Percentiles rank a stretch among this genome's conserved stretches.
Conservation (phyloP, 2,797 vertebrate species). For the Mormyrus hasselquistii region DNA sequence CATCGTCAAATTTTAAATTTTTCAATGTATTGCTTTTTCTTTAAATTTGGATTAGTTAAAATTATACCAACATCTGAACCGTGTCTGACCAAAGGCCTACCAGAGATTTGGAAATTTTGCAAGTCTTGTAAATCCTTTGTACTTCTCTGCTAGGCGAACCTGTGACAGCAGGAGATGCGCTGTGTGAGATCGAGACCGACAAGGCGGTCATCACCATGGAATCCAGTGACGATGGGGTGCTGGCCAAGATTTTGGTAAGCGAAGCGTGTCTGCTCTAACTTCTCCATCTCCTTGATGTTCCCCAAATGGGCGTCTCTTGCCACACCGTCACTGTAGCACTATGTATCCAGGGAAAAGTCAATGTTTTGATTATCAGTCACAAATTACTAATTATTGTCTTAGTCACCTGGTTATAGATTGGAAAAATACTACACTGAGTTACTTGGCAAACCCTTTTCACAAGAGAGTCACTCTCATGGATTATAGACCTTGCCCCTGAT, state of each 20-base stretch:
- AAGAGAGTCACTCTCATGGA: not conserved
- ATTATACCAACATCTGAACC: not conserved
- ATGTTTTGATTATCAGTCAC: not conserved
- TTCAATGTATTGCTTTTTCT: not conserved
- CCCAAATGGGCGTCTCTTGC: not conserved
- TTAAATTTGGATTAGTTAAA: not conserved
- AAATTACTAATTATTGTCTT: not conserved
- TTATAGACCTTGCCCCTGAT: not conserved
- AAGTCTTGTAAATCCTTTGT: not conserved
- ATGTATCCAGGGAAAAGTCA: not conserved
- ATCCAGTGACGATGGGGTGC: slow-evolving; percentile 85
- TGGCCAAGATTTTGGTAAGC: slow-evolving; percentile 90
- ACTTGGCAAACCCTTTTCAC: not conserved
- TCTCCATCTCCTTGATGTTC: not conserved
- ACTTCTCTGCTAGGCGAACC: slow-evolving; percentile 71
- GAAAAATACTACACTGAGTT: not conserved
- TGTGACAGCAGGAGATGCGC: slow-evolving; percentile 78
- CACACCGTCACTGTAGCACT: not conserved
- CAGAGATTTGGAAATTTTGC: not conserved
- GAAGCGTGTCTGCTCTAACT: not conserved
- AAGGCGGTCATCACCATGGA: slow-evolving; percentile 94
- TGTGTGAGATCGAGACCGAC: slow-evolving; percentile 97
- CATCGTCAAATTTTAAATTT: not conserved
- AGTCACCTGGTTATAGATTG: not conserved
- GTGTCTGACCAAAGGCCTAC: not conserved